These are phyloP conservation scores for Gymnorhina tibicen DNA, from an alignment of 2,113 vertebrate genomes.

Conservation along the genomic window DNA sequence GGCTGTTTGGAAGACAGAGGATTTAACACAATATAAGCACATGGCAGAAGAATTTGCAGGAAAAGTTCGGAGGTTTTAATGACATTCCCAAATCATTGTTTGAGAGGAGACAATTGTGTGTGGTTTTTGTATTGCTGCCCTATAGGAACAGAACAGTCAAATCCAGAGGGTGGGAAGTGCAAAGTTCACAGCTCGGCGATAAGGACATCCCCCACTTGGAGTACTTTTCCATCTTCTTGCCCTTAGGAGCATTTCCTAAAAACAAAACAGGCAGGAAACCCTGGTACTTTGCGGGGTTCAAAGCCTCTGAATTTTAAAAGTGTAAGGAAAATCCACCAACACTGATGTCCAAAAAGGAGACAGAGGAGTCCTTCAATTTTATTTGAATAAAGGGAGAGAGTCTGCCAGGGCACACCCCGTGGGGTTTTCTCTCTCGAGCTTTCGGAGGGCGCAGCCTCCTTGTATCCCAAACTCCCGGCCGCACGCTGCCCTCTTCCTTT, in stretches of 20 bases:
- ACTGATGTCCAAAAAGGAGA: not conserved
- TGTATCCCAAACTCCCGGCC: not conserved
- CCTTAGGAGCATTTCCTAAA: not conserved
- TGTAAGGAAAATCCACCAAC: not conserved
- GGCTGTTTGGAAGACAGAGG: not conserved
- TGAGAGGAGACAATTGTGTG: not conserved
- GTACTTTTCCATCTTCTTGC: slow-evolving; percentile 2
- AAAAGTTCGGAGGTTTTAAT: not conserved
- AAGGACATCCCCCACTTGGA: not conserved
- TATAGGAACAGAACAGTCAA: not conserved
- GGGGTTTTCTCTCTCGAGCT: not conserved
- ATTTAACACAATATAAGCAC: not conserved
- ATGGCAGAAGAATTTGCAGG: not conserved
- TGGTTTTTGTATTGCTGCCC: not conserved
- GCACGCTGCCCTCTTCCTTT: not conserved
- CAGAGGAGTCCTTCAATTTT: not conserved
- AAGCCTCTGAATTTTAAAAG: not conserved
- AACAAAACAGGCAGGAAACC: not conserved
- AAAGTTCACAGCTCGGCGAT: slow-evolving; percentile 33
- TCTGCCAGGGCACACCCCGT: not conserved
- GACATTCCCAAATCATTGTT: not conserved
- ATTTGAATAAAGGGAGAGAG: not conserved
- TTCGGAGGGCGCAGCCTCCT: not conserved
- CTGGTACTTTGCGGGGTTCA: not conserved
- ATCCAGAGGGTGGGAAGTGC: slow-evolving; percentile 29